A percentile compares a stretch with the other conserved stretches of the same genome.
phyloP scores from a whole-genome alignment of 2,113 vertebrate species.

The Actinemys pallida region DNA sequence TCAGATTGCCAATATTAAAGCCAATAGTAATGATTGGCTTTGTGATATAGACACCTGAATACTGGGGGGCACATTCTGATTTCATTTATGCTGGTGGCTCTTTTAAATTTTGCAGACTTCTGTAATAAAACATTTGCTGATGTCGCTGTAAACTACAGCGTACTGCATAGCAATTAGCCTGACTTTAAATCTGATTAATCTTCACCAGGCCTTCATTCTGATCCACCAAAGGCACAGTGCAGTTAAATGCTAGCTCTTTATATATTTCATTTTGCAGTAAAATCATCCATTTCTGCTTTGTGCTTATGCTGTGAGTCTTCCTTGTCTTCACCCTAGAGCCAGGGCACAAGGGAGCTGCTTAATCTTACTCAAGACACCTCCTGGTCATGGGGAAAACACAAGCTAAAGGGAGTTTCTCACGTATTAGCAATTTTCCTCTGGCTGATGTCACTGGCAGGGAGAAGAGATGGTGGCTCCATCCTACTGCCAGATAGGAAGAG shows the following conservation, averaged over 20 bases:
- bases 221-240: no score
- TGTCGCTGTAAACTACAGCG: no score
- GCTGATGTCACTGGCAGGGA: not conserved
- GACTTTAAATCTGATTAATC: no score
- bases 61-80: not conserved
- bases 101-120: not conserved
- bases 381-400: not conserved
- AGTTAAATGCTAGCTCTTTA: no score
- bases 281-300: no score
- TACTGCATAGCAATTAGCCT: no score
- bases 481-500: not conserved
- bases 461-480: not conserved
- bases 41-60: not conserved
- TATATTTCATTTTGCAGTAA: no score
- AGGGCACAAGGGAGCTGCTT: not conserved
- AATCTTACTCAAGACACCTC: not conserved
- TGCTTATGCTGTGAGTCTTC: not conserved
- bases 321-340: not conserved
- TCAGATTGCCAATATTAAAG: not conserved
- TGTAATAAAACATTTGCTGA: no score
- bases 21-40: not conserved
- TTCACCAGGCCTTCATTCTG: no score
- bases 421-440: not conserved
- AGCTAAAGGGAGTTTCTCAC: not conserved
- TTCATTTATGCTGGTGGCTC: not conserved